phyloP scores from a whole-genome alignment of 2,888 invertebrate species.

The Incurvaria masculella region DNA sequence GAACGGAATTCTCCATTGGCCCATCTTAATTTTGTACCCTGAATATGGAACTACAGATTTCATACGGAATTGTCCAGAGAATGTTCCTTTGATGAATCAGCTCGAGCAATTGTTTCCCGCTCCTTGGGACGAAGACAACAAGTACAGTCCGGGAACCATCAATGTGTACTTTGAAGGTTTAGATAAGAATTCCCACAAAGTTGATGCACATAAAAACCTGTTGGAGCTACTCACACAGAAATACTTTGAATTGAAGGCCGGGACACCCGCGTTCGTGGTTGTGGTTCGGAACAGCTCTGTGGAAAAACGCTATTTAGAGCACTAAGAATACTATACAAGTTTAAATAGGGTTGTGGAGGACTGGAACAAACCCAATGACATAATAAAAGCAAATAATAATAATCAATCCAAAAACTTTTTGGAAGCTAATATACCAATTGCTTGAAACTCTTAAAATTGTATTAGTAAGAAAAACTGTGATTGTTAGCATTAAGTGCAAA shows the following conservation, averaged over 20 bases:
- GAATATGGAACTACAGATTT: constrained; percentile 87
- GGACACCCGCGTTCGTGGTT: constrained; percentile 65
- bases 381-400: no score
- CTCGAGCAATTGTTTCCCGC: constrained; percentile 62
- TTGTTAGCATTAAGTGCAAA: no score
- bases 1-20: constrained; percentile 72
- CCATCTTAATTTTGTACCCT: constrained; percentile 85
- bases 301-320: constrained; percentile 56
- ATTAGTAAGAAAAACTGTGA: no score
- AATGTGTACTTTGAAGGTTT: constrained; percentile 73
- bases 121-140: constrained; percentile 68
- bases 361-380: no score
- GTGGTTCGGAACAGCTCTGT: constrained; percentile 54
- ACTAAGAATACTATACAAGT: constrained; percentile 38
- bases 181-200: constrained; percentile 56
- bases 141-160: constrained; percentile 59
- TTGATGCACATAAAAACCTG: constrained; percentile 56
- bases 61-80: constrained; percentile 76
- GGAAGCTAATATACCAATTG: no score
- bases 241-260: constrained; percentile 60
- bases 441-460: no score
- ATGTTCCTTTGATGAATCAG: constrained; percentile 50
- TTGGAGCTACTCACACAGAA: constrained; percentile 57
- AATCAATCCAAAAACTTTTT: no score
- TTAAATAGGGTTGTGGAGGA: no score